A percentile compares a stretch with the other conserved stretches of the same genome.
These are phyloP conservation scores for Falco columbarius DNA, from an alignment of 2,797 vertebrate genomes.

Conservation along the genomic window DNA sequence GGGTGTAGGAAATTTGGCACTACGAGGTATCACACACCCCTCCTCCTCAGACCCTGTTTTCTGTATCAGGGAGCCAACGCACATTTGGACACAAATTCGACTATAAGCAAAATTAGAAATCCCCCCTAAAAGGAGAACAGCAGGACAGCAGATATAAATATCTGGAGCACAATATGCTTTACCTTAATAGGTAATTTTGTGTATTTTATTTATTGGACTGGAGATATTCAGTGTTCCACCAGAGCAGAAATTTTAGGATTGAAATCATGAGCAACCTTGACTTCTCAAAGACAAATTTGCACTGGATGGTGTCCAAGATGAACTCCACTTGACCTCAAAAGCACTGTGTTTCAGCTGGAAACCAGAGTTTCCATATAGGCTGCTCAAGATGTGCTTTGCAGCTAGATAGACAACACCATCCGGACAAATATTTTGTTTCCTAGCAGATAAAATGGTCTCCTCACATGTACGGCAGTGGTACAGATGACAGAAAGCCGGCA, in stretches of 20 bases:
- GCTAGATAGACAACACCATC: background rate
- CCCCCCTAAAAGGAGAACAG: slow-evolving; percentile 24
- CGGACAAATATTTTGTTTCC: background rate
- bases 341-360: background rate
- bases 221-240: background rate
- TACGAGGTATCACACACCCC: background rate
- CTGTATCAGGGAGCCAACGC: background rate
- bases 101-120: slow-evolving; percentile 29
- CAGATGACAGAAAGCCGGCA: background rate
- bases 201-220: slow-evolving; percentile 2
- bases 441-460: background rate
- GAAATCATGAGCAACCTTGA: background rate
- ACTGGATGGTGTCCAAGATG: background rate
- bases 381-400: background rate
- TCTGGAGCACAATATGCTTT: slow-evolving; percentile 11
- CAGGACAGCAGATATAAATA: slow-evolving; percentile 49
- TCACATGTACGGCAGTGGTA: background rate
- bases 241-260: background rate
- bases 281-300: background rate
- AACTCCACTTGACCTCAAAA: slow-evolving; percentile 24
- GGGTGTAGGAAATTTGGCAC: background rate
- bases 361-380: background rate
- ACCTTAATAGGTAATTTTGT: slow-evolving; percentile 57
- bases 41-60: background rate
- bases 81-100: slow-evolving; percentile 7